phyloP scores from a whole-genome alignment of 2,113 vertebrate genomes.

The Callocephalon fimbriatum region DNA sequence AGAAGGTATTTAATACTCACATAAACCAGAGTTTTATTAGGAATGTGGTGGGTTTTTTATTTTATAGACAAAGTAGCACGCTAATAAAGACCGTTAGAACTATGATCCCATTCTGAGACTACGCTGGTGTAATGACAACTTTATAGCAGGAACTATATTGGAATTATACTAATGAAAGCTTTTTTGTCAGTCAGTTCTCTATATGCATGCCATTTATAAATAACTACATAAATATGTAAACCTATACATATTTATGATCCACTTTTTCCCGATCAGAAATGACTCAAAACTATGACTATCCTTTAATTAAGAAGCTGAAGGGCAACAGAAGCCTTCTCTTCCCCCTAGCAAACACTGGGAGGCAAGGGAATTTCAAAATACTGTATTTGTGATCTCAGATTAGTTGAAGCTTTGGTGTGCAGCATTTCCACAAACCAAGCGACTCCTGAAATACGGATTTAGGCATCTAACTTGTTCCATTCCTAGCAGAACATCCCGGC shows the following conservation, averaged over 20 bases:
- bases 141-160: neutral
- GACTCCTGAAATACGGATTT: neutral
- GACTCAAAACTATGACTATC: neutral
- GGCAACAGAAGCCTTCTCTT: neutral
- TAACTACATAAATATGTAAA: neutral
- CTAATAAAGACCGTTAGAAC: neutral
- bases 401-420: neutral
- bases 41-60: neutral
- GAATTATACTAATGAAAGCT: neutral
- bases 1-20: slow-evolving; percentile 38
- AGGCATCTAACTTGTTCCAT: neutral
- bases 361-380: neutral
- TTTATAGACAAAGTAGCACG: neutral
- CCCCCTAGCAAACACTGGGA: neutral
- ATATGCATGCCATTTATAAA: neutral
- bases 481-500: neutral
- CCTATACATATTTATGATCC: neutral
- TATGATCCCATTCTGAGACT: neutral
- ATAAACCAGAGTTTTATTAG: slow-evolving; percentile 26
- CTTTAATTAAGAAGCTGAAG: neutral
- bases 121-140: neutral
- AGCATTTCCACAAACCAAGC: neutral
- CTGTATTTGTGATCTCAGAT: neutral
- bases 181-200: neutral
- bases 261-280: neutral